Percentiles rank a stretch among this genome's conserved stretches.
Conservation (phyloP, 2,797 vertebrate species). For the Menidia menidia region DNA sequence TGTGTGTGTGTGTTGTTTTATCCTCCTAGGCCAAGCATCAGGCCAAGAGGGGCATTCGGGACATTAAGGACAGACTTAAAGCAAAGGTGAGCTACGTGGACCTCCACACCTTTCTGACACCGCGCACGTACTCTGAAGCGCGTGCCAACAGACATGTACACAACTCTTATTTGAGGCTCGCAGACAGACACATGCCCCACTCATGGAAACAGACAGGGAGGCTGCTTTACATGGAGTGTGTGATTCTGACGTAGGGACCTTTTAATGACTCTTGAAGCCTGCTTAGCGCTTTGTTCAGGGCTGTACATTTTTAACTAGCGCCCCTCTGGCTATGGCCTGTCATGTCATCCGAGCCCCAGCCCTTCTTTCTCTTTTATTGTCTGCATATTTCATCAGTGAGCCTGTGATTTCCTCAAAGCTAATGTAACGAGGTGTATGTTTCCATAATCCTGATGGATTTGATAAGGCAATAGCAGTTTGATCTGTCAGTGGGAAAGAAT, state of each 20-base stretch:
- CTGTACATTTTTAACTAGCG: slow-evolving; percentile 88
- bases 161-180: slow-evolving; percentile 28
- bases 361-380: slow-evolving; percentile 84
- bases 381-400: slow-evolving; percentile 90
- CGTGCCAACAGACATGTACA: slow-evolving; percentile 28
- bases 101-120: slow-evolving; percentile 59
- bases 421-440: slow-evolving; percentile 89
- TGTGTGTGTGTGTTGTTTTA: slow-evolving; percentile 22
- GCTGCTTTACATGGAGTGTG: slow-evolving; percentile 79
- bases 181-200: slow-evolving; percentile 51
- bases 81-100: slow-evolving; percentile 85
- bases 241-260: slow-evolving; percentile 79
- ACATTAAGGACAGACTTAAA: slow-evolving; percentile 93
- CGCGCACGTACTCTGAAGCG: slow-evolving; percentile 1
- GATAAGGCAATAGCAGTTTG: slow-evolving; percentile 85
- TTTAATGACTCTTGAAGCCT: slow-evolving; percentile 90
- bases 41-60: slow-evolving; percentile 92
- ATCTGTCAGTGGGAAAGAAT: slow-evolving; percentile 73
- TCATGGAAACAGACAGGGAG: slow-evolving; percentile 70
- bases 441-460: slow-evolving; percentile 90
- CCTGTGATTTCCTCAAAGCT: slow-evolving; percentile 89
- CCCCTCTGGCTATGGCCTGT: slow-evolving; percentile 89
- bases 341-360: slow-evolving; percentile 79
- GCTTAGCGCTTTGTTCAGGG: slow-evolving; percentile 88
- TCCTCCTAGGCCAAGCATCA: slow-evolving; percentile 91